A percentile compares a stretch with the other conserved stretches of the same genome.
phyloP scores from a whole-genome alignment of 2,797 vertebrate genomes.

The Anabas testudineus region DNA sequence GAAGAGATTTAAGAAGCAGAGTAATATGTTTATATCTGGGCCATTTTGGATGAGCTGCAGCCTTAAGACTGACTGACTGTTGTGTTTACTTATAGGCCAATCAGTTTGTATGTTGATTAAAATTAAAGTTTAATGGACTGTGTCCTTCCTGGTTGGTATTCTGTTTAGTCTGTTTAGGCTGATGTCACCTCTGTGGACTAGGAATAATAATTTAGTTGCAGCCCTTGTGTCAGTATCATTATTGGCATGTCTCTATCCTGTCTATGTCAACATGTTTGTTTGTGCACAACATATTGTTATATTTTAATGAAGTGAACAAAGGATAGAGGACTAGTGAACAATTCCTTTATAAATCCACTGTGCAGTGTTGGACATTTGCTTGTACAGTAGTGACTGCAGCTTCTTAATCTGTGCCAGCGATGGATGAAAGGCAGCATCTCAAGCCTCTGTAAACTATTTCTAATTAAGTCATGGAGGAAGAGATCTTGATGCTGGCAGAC shows the following conservation, averaged over 20 bases:
- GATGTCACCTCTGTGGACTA: no score
- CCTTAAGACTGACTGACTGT: no score
- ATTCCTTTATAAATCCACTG: not conserved
- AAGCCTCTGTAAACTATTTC: constrained; percentile 20
- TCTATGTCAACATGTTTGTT: not conserved
- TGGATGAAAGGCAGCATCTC: constrained; percentile 1
- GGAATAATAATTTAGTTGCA: not conserved
- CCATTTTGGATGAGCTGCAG: no score
- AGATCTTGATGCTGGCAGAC: constrained; percentile 24
- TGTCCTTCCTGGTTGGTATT: not conserved
- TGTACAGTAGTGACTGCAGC: not conserved
- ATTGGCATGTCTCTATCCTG: not conserved
- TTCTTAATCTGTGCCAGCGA: constrained; percentile 17
- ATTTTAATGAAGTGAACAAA: not conserved
- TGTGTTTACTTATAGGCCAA: not conserved
- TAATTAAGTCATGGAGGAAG: constrained; percentile 37
- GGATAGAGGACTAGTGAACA: not conserved
- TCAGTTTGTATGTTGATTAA: constrained; percentile 23
- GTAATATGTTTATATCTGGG: no score
- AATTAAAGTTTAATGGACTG: constrained; percentile 36
- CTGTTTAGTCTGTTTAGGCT: not conserved
- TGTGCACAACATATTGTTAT: not conserved
- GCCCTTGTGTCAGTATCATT: not conserved
- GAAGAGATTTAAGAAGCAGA: no score
- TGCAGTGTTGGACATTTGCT: constrained; percentile 7